Evolutionary conservation across 2,113 vertebrate species (phyloP), one percentile per base, ranked within the genome.

Genomic region (Bothrops jararaca): DNA sequence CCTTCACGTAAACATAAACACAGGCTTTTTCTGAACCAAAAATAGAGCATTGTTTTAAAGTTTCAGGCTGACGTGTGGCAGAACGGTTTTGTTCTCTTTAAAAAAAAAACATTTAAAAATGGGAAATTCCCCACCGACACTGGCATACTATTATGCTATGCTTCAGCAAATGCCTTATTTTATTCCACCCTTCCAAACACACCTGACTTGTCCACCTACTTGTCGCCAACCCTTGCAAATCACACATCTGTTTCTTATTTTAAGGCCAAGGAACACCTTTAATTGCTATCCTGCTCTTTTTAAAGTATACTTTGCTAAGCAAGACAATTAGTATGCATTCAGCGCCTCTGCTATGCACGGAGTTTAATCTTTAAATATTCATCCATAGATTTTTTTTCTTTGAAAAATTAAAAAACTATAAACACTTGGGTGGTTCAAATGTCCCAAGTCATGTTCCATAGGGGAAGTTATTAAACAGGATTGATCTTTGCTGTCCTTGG

Each of bases 401-500:
- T 24, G 8, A 22, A 22, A 57, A 10, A 48, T 10, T 50, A 50
- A 95, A 64, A 93, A 90, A 48, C 95, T 50, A 91, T 54, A 56
- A 52, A 80, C 29, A 56, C 86, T 85, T 5, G 89, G 54, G 74
- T 86, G 86, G 29, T 9, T 42, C 26, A 93, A 94, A 94, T 95
- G 95, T 85, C n/a, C 91, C 0, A 86, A 96, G 89, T 94, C 69
- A 64, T 0, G 0, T 58, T 74, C 92, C 94, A 95, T 88, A 5
- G 48, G 39, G 24, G 52, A 94, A 96, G 89, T 95, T 96, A 97
- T 89, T 94, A 96, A 94, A 89, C 29, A 91, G 92, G 96, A 96
- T 86, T 90, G 95, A 97, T 97, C 94, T 97, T 95, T 95, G 94
- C 92, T 95, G 89, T 92, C 92, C 89, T 85, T 45, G 85, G 92